Evolutionary conservation across 2,888 invertebrate genomes (phyloP), one percentile per base, ranked within the genome.

Genomic region (Hypena proboscidalis): DNA sequence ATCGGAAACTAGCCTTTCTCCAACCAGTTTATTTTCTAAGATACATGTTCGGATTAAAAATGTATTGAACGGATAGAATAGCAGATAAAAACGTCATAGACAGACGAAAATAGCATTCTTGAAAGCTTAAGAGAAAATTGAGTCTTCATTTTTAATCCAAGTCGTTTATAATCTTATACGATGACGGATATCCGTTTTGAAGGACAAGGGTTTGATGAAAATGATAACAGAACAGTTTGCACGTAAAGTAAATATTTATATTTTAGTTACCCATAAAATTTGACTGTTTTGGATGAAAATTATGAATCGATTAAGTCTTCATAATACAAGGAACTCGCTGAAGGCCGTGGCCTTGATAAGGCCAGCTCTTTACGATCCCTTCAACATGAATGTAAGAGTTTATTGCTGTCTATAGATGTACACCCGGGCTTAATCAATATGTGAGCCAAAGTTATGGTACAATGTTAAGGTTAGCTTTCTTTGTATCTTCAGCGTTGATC

Each of bases 301-400:
- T 43, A 38, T 58, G 48, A 54, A 69, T 70, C 71, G 60, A 67
- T 71, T 45, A 45, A 50, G 43, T 53, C 33, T 55, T 55, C 55
- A 58, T 53, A 57, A 45, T 45, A 58, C 52, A 58, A 42, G 61
- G 58, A 70, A 60, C 48, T 49, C 14, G 33, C 34, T n/a, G 42
- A 72, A 70, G 69, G 69, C 51, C 59, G 22, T 33, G 56, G 30
- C 69, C 67, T 67, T 64, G 66, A 42, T 34, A 27, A 52, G 34
- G 52, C 44, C 40, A 49, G 41, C 31, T 33, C 41, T 58, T 58
- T 47, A 58, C 45, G 58, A 45, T 21, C 17, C 52, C 15, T 39
- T 37, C 31, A 31, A 40, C 51, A 55, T 41, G 51, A 46, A 49
- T 39, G 35, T 46, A 58, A 8, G 25, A 36, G 25, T 43, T 48